Base-by-base conservation (phyloP, 2,888 invertebrate genomes). In the Trachelus stipa region DNA sequence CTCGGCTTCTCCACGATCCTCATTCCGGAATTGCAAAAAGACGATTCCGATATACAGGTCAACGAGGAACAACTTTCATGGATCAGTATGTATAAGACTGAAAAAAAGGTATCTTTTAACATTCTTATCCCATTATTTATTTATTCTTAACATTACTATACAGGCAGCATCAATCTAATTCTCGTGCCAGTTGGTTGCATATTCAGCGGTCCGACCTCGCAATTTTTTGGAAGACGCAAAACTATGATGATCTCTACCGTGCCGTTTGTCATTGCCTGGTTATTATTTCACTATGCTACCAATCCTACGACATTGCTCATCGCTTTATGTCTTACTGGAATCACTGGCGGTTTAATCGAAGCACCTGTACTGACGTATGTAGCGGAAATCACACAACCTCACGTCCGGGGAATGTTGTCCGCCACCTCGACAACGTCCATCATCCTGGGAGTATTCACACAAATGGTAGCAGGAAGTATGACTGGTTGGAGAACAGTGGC, bases 311-410 rank as follows among this genome's bases (percentile, higher is more conserved):
- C 95, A 88, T 92, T 97, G 40, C 96, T 96, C 88, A 90, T 93
- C 1, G 96, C 96, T 2, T 91, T 96, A 69, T 93, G 94, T 82
- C 91, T 97, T 79, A 95, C 96, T 6, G 97, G 97, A 2, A 87
- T 96, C 37, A 94, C 95, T 11, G 97, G 97, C 77, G 97, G 97
- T 77, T 91, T 97, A 12, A 92, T 96, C 81, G 97, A 97, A 91
- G 96, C 96, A 80, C 96, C 97, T 33, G 96, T 96, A 40, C 91
- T 97, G 85, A 96, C 96, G 0, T 97, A 97, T 89, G 96, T 97
- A 23, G 96, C 97, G 9, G 97, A 97, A 92, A 94, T 97, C 75
- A 96, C 96, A 0, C 95, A 96, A 89, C 96, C 97, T 0, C 95
- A 96, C 86, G 93, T 96, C 68, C 93, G 97, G 40, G 97, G 97